Conservation (phyloP, 1,140 invertebrate genomes). For the Trissolcus basalis region DNA sequence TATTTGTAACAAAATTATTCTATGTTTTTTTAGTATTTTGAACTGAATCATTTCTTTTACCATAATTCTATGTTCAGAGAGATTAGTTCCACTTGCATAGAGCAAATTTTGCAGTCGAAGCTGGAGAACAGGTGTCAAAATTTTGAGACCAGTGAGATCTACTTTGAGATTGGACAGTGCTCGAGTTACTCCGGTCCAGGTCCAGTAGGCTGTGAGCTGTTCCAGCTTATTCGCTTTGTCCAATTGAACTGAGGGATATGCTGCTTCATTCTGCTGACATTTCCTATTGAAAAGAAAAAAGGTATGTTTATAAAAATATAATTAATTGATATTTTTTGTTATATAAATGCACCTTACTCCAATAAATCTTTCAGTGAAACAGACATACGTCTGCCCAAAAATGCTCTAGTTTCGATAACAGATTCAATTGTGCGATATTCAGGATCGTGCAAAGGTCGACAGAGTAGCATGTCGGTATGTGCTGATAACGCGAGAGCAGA, state of each 20-base stretch:
- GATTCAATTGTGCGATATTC: conserved; percentile 68
- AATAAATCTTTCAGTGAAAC: conserved; percentile 68
- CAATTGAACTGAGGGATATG: conserved; percentile 83
- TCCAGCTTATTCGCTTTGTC: conserved; percentile 81
- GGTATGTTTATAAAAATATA: neutral
- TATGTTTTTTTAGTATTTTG: too few relatives aligned
- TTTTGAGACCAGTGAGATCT: conserved; percentile 72
- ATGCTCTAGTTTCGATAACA: conserved; percentile 66
- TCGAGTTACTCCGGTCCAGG: conserved; percentile 78
- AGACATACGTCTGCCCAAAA: conserved; percentile 64
- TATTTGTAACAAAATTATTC: conserved; percentile 1
- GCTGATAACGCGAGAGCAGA: conserved; percentile 63
- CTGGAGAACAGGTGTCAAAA: conserved; percentile 79
- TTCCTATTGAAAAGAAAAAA: conserved; percentile 2
- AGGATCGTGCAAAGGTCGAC: conserved; percentile 70
- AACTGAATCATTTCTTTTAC: conserved; percentile 55
- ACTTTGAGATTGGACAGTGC: conserved; percentile 75
- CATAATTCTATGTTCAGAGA: conserved; percentile 80
- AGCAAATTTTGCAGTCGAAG: conserved; percentile 80
- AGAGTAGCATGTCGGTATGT: conserved; percentile 69
- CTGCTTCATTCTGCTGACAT: conserved; percentile 82
- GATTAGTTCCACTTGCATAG: conserved; percentile 80
- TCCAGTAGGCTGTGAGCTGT: conserved; percentile 78
- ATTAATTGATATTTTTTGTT: neutral
- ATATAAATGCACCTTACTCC: conserved; percentile 57